These are phyloP conservation scores for Tetramorium simillimum DNA, from an alignment of 1,140 invertebrate species.

Conservation along the genomic window DNA sequence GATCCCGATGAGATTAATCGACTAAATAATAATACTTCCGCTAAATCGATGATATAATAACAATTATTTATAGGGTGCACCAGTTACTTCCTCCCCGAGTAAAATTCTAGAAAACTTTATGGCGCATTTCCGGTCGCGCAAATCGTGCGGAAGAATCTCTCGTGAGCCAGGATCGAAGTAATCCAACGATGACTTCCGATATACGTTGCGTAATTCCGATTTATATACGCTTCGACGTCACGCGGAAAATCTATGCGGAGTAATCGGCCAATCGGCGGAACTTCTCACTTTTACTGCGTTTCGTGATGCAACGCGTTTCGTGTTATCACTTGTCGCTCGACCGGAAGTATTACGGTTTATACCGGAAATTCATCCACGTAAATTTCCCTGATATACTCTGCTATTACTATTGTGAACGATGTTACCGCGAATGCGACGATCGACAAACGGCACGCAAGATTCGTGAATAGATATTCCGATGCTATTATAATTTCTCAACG, in stretches of 20 bases:
- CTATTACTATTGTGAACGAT: constrained; percentile 35
- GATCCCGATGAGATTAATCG: background rate
- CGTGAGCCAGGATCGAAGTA: constrained; percentile 7
- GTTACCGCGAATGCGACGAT: background rate
- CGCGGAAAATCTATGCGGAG: constrained; percentile 38
- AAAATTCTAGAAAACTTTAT: background rate
- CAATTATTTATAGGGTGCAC: background rate
- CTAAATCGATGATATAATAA: background rate
- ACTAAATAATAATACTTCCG: background rate
- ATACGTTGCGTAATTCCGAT: constrained; percentile 41
- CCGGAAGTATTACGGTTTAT: constrained; percentile 59
- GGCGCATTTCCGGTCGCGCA: constrained; percentile 15
- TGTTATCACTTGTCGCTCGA: constrained; percentile 41
- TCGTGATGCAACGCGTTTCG: constrained; percentile 52
- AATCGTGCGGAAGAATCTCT: constrained; percentile 38
- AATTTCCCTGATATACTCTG: constrained; percentile 35
- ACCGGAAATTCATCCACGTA: constrained; percentile 39
- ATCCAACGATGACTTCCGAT: constrained; percentile 34
- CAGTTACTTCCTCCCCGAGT: background rate
- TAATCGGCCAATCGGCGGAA: constrained; percentile 55
- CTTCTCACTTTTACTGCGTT: constrained; percentile 60
- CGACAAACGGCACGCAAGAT: background rate
- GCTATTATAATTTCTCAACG: background rate
- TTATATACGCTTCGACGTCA: constrained; percentile 30
- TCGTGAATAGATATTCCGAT: constrained; percentile 16